phyloP scores from a whole-genome alignment of 1,140 invertebrate genomes.

The Streblospio benedicti region DNA sequence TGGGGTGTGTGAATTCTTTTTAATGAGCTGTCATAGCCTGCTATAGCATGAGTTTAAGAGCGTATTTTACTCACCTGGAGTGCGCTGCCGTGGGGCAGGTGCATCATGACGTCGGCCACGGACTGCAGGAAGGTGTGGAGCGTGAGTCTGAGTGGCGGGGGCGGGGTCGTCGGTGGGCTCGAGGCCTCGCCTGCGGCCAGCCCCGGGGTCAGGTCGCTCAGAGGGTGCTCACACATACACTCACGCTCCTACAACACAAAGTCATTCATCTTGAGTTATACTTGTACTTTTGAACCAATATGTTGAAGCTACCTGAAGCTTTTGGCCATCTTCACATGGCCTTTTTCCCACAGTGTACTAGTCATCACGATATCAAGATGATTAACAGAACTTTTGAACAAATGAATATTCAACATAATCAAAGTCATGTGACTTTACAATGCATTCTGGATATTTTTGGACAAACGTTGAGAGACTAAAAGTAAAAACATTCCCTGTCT shows the following conservation, averaged over 20 bases:
- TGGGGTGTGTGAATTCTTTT: no score
- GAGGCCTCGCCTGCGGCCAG: constrained; percentile 64
- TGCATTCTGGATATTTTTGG: no score
- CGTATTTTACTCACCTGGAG: constrained; percentile 47
- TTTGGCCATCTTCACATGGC: no score
- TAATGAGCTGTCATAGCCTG: no score
- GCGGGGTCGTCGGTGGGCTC: no score
- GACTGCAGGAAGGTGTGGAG: constrained; percentile 85
- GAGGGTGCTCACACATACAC: constrained; percentile 63
- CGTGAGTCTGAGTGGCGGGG: constrained; percentile 67
- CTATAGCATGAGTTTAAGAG: no score
- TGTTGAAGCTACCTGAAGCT: background rate
- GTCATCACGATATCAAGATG: no score
- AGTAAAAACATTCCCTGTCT: no score
- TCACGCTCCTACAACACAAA: background rate
- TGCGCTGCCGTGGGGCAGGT: constrained; percentile 74
- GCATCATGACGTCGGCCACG: constrained; percentile 83
- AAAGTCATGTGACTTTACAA: background rate
- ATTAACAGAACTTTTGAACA: background rate
- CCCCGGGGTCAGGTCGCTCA: constrained; percentile 68
- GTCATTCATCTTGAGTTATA: background rate
- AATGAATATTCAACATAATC: background rate
- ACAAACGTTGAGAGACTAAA: no score
- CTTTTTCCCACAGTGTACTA: no score
- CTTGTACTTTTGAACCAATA: background rate